Conservation (phyloP, 1,140 invertebrate species). For the Trachymyrmex septentrionalis region DNA sequence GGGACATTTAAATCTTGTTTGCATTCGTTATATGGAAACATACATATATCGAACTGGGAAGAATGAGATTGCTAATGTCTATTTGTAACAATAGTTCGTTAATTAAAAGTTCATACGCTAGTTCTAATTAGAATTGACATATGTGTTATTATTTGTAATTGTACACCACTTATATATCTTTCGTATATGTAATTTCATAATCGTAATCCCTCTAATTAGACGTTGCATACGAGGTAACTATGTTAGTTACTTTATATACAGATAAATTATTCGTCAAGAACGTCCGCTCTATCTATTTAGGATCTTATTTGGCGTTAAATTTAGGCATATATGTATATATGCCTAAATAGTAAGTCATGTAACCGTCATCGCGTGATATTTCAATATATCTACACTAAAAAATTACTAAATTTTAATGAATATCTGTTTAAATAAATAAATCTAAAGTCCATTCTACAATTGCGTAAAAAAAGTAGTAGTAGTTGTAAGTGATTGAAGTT, state of each 20-base stretch:
- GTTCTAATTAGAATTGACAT: conserved; percentile 3
- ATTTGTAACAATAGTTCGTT: background rate
- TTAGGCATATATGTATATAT: background rate
- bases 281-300: background rate
- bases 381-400: too few species aligned
- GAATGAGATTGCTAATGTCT: background rate
- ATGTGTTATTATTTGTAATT: background rate
- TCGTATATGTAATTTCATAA: background rate
- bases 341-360: too few species aligned
- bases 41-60: background rate
- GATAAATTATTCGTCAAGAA: background rate
- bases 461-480: too few species aligned
- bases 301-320: background rate
- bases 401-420: too few species aligned
- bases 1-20: background rate
- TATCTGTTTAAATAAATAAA: too few species aligned
- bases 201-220: background rate
- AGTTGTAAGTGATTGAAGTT: too few species aligned
- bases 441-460: too few species aligned
- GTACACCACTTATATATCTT: background rate
- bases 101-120: background rate
- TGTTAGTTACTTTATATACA: background rate
- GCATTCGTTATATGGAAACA: background rate
- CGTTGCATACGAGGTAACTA: too few species aligned
- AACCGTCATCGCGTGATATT: background rate